Conservation (phyloP, 2,888 invertebrate species). For the Tinea pellionella region DNA sequence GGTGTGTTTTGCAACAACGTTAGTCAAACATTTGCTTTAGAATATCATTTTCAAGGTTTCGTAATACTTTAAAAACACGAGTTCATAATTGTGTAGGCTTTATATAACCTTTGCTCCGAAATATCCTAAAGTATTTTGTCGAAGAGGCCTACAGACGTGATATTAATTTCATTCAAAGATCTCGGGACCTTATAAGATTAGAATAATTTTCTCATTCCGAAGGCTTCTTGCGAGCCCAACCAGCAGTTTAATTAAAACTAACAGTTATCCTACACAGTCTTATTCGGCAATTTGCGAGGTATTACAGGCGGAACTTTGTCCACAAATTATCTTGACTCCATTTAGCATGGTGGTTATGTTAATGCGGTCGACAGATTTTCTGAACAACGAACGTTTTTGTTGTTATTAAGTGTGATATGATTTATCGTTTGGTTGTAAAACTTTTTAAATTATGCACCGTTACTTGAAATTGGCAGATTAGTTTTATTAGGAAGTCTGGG, state of each 20-base stretch:
- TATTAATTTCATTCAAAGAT: slow-evolving; percentile 55
- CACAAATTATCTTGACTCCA: slow-evolving; percentile 68
- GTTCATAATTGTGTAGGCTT: too few relatives aligned
- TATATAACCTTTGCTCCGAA: too few relatives aligned
- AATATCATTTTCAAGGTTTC: too few relatives aligned
- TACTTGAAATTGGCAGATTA: not conserved
- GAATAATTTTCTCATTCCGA: slow-evolving; percentile 66
- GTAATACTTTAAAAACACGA: too few relatives aligned
- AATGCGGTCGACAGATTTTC: slow-evolving; percentile 33
- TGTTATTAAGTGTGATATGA: slow-evolving; percentile 20
- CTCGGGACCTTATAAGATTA: slow-evolving; percentile 62
- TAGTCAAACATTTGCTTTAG: too few relatives aligned
- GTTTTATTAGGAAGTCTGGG: not conserved
- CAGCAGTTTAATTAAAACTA: slow-evolving; percentile 70
- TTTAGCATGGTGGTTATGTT: slow-evolving; percentile 67
- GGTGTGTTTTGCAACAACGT: too few relatives aligned
- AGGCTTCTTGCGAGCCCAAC: slow-evolving; percentile 58
- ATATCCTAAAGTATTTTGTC: not conserved
- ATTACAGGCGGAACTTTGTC: slow-evolving; percentile 65
- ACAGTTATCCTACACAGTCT: slow-evolving; percentile 70
- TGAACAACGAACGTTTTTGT: slow-evolving; percentile 51
- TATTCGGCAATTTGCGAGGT: slow-evolving; percentile 69
- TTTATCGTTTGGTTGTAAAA: not conserved
- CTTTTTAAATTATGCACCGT: not conserved
- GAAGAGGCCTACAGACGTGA: slow-evolving; percentile 5